Evolutionary conservation across 2,888 invertebrate species (phyloP).

Genomic region (Saturnia pavonia): DNA sequence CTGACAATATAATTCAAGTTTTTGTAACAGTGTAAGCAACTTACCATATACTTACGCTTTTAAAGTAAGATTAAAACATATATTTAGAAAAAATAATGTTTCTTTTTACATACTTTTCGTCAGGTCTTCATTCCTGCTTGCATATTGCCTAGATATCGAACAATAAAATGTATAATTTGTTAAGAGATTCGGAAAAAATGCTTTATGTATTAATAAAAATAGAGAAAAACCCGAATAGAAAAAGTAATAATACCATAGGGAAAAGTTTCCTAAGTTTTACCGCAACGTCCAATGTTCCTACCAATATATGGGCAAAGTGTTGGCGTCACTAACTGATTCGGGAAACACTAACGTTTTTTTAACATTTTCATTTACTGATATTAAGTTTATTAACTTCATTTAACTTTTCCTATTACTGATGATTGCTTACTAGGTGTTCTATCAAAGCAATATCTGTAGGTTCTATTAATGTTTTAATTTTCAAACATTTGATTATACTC

Average conservation of each 20-base stretch:
- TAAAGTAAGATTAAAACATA: no score
- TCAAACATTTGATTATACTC: not conserved
- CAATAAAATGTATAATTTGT: no score
- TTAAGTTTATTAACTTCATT: slow-evolving; percentile 44
- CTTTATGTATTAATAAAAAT: not conserved
- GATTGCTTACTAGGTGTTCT: slow-evolving; percentile 27
- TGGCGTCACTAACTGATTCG: slow-evolving; percentile 27
- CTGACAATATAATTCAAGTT: no score
- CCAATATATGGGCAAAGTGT: slow-evolving; percentile 4
- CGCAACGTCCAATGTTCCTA: not conserved
- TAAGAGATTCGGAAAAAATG: no score
- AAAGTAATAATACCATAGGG: no score
- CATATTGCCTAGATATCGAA: no score
- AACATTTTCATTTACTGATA: slow-evolving; percentile 42
- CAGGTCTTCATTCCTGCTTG: no score
- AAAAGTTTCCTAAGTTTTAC: not conserved
- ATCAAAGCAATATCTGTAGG: slow-evolving; percentile 24
- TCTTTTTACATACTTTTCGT: no score
- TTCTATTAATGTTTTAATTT: not conserved
- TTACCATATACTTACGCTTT: no score
- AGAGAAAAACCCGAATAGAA: not conserved
- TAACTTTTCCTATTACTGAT: slow-evolving; percentile 42
- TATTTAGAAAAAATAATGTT: no score
- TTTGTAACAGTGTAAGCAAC: no score
- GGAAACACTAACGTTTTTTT: slow-evolving; percentile 39